phyloP scores from a whole-genome alignment of 1,140 invertebrate genomes.

The Eumeta japonica region DNA sequence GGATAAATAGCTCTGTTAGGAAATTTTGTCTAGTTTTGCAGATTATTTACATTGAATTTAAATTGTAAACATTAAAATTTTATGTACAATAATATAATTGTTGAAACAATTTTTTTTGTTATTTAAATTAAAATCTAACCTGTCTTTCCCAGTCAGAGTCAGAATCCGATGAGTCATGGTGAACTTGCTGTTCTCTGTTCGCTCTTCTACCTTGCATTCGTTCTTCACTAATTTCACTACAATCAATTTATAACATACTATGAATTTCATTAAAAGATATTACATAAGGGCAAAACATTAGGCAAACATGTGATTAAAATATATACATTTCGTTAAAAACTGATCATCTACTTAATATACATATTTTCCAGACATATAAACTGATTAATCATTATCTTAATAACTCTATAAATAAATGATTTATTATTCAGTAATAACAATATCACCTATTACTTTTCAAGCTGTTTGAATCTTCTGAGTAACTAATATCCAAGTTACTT shows the following conservation, averaged over 20 bases:
- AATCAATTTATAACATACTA: no score
- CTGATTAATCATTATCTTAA: no score
- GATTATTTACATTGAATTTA: not conserved
- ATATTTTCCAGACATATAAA: no score
- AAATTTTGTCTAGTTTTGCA: no score
- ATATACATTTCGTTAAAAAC: no score
- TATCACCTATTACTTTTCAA: slow-evolving; percentile 51
- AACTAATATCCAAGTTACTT: slow-evolving; percentile 41
- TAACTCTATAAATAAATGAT: slow-evolving; percentile 5
- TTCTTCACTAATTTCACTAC: slow-evolving; percentile 67
- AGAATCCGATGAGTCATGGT: slow-evolving; percentile 49
- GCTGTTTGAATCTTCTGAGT: slow-evolving; percentile 54
- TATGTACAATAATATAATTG: no score
- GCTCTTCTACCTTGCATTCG: slow-evolving; percentile 64
- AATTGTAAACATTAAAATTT: no score
- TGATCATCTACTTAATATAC: no score
- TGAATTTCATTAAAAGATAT: no score
- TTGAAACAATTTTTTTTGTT: not conserved
- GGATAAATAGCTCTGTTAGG: no score
- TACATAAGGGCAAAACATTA: not conserved
- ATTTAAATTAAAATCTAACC: slow-evolving; percentile 15
- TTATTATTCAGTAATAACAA: slow-evolving; percentile 3
- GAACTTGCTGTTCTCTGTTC: slow-evolving; percentile 57
- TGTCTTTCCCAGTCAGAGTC: slow-evolving; percentile 63
- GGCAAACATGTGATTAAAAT: no score